Evolutionary conservation across 2,888 invertebrate genomes (phyloP).

Genomic region (Netelia inedita): DNA sequence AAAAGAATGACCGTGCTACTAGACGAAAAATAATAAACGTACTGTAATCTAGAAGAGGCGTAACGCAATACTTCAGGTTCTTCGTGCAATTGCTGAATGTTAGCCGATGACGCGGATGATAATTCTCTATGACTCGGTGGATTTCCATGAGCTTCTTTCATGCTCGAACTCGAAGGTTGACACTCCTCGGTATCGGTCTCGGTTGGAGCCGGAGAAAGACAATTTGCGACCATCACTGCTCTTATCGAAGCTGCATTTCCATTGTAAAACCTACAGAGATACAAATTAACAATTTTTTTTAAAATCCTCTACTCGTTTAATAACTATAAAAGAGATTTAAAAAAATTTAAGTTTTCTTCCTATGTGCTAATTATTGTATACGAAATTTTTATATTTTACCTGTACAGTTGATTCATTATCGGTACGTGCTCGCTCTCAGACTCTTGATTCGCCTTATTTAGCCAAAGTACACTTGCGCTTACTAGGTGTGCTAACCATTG

Average conservation of each 20-base stretch:
- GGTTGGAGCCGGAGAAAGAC: slow-evolving; percentile 85
- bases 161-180: slow-evolving; percentile 78
- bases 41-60: slow-evolving; percentile 84
- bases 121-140: slow-evolving; percentile 86
- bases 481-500: slow-evolving; percentile 92
- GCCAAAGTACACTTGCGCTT: slow-evolving; percentile 91
- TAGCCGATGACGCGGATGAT: slow-evolving; percentile 76
- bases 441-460: slow-evolving; percentile 94
- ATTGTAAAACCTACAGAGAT: slow-evolving; percentile 89
- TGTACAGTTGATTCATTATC: slow-evolving; percentile 90
- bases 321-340: too few relatives aligned
- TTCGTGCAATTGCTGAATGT: slow-evolving; percentile 64
- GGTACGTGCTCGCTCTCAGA: slow-evolving; percentile 92
- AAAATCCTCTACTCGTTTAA: too few relatives aligned
- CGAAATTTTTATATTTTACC: slow-evolving; percentile 72
- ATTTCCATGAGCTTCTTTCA: slow-evolving; percentile 85
- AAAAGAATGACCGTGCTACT: slow-evolving; percentile 16
- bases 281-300: not conserved
- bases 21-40: slow-evolving; percentile 62
- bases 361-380: not conserved
- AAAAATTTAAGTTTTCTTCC: slow-evolving; percentile 15
- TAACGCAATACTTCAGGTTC: slow-evolving; percentile 81
- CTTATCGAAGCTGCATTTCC: slow-evolving; percentile 92
- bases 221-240: slow-evolving; percentile 92
- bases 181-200: slow-evolving; percentile 79